phyloP scores from a whole-genome alignment of 1,140 invertebrate species.

The Microplitis mediator region DNA sequence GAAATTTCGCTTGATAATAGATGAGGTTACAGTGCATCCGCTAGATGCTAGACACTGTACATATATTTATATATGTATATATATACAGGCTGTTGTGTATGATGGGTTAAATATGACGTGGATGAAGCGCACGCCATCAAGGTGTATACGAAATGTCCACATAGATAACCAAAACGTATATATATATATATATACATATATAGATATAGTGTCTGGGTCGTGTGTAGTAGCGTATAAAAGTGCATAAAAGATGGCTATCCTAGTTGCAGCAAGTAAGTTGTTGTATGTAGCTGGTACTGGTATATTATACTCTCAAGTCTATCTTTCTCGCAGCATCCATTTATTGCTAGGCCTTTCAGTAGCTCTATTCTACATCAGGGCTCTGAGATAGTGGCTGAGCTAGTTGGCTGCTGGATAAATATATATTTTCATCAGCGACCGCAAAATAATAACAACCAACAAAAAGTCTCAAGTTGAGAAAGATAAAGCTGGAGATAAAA shows the following conservation, averaged over 20 bases:
- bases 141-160: constrained; percentile 41
- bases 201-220: constrained; percentile 4
- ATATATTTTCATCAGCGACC: not conserved
- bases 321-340: constrained; percentile 48
- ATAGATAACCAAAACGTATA: constrained; percentile 45
- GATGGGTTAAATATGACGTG: not conserved
- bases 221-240: constrained; percentile 53
- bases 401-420: not conserved
- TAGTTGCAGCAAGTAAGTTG: constrained; percentile 37
- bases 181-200: too few relatives aligned
- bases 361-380: not conserved
- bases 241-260: constrained; percentile 60
- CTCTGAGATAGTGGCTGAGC: not conserved
- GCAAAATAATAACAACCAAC: too few relatives aligned
- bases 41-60: too few relatives aligned
- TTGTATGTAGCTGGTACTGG: constrained; percentile 40
- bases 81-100: not conserved
- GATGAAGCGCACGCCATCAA: constrained; percentile 10
- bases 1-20: too few relatives aligned
- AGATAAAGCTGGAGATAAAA: too few relatives aligned
- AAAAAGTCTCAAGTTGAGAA: too few relatives aligned
- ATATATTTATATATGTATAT: too few relatives aligned
- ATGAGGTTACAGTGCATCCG: too few relatives aligned
- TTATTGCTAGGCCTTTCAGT: constrained; percentile 34
- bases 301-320: constrained; percentile 51